phyloP scores from a whole-genome alignment of 2,113 vertebrate species.

The Electrona antarctica region DNA sequence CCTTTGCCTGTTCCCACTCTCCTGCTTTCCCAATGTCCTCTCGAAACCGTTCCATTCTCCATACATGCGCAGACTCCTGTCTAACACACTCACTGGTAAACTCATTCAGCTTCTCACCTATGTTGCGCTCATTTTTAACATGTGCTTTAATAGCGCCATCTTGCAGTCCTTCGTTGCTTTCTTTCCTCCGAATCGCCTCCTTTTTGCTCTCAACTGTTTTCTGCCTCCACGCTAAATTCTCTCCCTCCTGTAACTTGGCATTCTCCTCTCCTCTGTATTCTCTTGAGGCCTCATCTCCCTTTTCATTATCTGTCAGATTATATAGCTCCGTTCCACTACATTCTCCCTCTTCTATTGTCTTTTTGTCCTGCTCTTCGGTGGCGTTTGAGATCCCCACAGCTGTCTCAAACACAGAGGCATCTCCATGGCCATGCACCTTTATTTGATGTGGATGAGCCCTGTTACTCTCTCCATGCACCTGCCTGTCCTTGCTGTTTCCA shows the following conservation, averaged over 20 bases:
- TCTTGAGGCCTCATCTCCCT: not conserved
- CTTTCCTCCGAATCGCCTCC: not conserved
- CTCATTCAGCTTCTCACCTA: not conserved
- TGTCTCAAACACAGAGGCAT: not conserved
- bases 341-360: not conserved
- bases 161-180: not conserved
- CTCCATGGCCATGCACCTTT: not conserved
- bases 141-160: not conserved
- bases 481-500: not conserved
- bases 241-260: no score
- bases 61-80: not conserved
- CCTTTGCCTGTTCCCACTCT: not conserved
- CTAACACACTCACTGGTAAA: not conserved
- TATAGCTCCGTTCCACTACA: not conserved
- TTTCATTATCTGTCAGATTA: not conserved
- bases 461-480: conserved; percentile 6
- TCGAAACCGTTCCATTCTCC: not conserved
- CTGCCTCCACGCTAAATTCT: not conserved
- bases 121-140: not conserved
- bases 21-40: not conserved
- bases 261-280: not conserved
- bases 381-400: not conserved
- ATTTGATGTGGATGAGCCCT: conserved; percentile 6
- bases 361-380: not conserved
- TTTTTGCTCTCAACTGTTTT: not conserved